phyloP scores from a whole-genome alignment of 2,113 vertebrate species.

The Gymnocephalus cernua region DNA sequence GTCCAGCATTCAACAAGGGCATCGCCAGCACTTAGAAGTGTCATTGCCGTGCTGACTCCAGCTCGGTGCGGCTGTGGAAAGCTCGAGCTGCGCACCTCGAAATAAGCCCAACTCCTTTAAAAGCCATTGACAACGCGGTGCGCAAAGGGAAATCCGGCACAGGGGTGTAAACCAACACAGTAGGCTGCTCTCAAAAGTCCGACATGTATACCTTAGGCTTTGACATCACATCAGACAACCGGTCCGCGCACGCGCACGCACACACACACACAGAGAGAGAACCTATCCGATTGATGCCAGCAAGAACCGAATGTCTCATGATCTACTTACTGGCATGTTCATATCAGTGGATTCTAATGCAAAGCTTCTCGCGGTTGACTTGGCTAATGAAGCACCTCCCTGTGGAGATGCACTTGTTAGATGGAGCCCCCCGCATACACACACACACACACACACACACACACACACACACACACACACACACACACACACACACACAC shows the following conservation, averaged over 20 bases:
- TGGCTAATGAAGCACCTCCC: slow-evolving; percentile 54
- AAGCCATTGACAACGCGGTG: slow-evolving; percentile 39
- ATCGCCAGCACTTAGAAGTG: slow-evolving; percentile 16
- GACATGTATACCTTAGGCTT: slow-evolving; percentile 6
- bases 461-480: background rate
- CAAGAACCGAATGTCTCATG: slow-evolving; percentile 17
- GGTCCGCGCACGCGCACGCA: background rate
- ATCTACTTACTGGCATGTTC: slow-evolving; percentile 28
- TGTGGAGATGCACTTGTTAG: slow-evolving; percentile 67
- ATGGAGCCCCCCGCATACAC: slow-evolving; percentile 37
- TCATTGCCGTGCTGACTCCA: slow-evolving; percentile 50
- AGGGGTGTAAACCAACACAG: slow-evolving; percentile 16
- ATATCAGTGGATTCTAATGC: slow-evolving; percentile 31
- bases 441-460: background rate
- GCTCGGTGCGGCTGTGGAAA: slow-evolving; percentile 40
- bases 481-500: background rate
- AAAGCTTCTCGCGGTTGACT: slow-evolving; percentile 54
- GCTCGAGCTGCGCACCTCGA: slow-evolving; percentile 52
- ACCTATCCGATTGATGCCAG: slow-evolving; percentile 41
- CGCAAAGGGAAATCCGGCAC: slow-evolving; percentile 37
- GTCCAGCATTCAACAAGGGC: slow-evolving; percentile 34
- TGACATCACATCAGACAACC: slow-evolving; percentile 10
- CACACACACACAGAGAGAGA: background rate
- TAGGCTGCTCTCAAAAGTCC: slow-evolving; percentile 35
- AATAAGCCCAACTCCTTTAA: slow-evolving; percentile 24